Conservation (phyloP, 2,888 invertebrate genomes). For the Melanostoma mellinum region DNA sequence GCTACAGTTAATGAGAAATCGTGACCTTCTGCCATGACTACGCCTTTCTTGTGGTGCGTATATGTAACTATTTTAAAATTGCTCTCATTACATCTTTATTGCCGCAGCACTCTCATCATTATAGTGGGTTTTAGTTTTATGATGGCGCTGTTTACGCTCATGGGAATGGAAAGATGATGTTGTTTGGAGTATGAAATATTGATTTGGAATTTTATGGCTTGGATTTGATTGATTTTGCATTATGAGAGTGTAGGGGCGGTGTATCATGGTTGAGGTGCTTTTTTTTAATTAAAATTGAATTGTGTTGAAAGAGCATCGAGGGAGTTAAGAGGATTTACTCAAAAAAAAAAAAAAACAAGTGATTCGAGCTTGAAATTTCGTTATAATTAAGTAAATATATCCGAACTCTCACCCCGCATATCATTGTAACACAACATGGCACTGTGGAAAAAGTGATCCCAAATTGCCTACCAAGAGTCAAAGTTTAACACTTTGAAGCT, state of each 20-base stretch:
- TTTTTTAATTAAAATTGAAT: too few relatives aligned
- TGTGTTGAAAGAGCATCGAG: too few relatives aligned
- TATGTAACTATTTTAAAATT: background rate
- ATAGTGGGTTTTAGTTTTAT: background rate
- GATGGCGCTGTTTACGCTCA: constrained; percentile 2
- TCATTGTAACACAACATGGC: too few relatives aligned
- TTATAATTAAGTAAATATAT: too few relatives aligned
- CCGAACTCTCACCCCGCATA: too few relatives aligned
- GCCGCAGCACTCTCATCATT: background rate
- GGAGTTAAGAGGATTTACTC: too few relatives aligned
- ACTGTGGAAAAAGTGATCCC: too few relatives aligned
- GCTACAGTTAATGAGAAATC: background rate
- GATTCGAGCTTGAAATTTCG: too few relatives aligned
- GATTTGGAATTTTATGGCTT: constrained; percentile 11
- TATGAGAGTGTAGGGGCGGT: background rate
- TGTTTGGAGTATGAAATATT: constrained; percentile 8
- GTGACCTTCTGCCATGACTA: constrained; percentile 3
- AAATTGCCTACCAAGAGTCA: too few relatives aligned
- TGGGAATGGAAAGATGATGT: background rate
- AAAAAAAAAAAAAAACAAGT: too few relatives aligned
- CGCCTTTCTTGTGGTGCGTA: background rate
- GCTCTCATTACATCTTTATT: constrained; percentile 18
- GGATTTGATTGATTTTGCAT: constrained; percentile 8
- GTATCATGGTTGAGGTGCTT: too few relatives aligned
- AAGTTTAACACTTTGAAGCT: too few relatives aligned